These are phyloP conservation scores for Botrylloides violaceus DNA, from an alignment of 23 tunicate genomes.

Conservation along the genomic window DNA sequence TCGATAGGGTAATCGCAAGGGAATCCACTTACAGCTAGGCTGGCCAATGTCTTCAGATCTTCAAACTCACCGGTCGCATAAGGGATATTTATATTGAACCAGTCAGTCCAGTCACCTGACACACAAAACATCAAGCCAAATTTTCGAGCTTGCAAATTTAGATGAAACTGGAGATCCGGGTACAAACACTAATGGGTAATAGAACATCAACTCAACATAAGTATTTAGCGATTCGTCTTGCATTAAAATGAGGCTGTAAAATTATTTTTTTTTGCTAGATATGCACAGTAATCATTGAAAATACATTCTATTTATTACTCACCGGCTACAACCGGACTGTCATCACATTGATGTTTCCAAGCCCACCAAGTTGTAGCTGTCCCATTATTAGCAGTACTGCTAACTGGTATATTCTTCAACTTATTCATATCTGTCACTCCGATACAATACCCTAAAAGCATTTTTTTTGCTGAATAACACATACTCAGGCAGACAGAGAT, in stretches of 20 bases:
- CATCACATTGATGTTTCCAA: background rate
- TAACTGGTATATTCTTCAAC: background rate
- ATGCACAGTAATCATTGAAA: too few species aligned
- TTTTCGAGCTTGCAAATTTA: too few species aligned
- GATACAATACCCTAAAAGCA: constrained; percentile 14
- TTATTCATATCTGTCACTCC: background rate
- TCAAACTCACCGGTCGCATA: background rate
- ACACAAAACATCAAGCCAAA: too few species aligned
- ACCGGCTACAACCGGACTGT: background rate
- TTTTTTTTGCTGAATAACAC: too few species aligned
- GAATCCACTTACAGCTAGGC: background rate
- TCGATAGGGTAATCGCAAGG: background rate
- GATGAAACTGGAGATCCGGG: too few species aligned
- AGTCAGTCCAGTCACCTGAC: background rate
- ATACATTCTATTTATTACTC: background rate
- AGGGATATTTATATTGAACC: background rate
- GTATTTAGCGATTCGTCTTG: too few species aligned
- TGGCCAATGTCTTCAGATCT: background rate
- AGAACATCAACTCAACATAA: too few species aligned
- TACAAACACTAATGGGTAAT: too few species aligned
- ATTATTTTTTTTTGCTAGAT: too few species aligned
- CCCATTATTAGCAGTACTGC: background rate
- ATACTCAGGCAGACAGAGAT: too few species aligned
- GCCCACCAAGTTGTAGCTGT: background rate
- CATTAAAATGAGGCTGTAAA: too few species aligned